Percentiles rank a stretch among this genome's conserved stretches.
Evolutionary conservation across 2,797 vertebrate species (phyloP).

Genomic region (Dicrostonyx torquatus): DNA sequence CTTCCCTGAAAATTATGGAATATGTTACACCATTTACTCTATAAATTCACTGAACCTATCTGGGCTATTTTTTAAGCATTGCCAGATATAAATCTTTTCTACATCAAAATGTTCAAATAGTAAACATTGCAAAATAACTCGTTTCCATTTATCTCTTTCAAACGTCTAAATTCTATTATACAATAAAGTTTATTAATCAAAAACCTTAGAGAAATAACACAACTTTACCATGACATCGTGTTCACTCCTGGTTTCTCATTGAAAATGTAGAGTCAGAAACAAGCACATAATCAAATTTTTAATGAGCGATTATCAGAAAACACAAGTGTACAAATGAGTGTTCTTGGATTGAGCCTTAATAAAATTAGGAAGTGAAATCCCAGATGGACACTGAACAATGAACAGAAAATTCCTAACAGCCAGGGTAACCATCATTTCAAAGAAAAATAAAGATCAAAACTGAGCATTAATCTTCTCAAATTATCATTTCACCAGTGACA

Average conservation of each 20-base stretch:
- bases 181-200: conserved; percentile 37
- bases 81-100: conserved; percentile 25
- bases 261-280: conserved; percentile 32
- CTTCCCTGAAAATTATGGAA: conserved; percentile 48
- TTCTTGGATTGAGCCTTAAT: conserved; percentile 49
- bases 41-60: conserved; percentile 27
- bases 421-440: conserved; percentile 10
- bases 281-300: conserved; percentile 54
- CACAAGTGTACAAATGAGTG: conserved; percentile 1
- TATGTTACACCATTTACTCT: neutral
- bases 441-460: conserved; percentile 39
- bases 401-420: conserved; percentile 42
- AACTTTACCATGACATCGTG: conserved; percentile 35
- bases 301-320: conserved; percentile 61
- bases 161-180: neutral
- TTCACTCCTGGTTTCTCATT: conserved; percentile 27
- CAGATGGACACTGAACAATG: neutral
- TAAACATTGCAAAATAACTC: conserved; percentile 21
- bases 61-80: neutral
- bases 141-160: neutral
- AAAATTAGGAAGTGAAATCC: conserved; percentile 57
- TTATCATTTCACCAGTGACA: conserved; percentile 43
- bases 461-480: conserved; percentile 45
- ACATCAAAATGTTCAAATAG: neutral
- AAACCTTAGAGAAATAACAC: conserved; percentile 49